These are phyloP conservation scores for Ciconia boyciana DNA, from an alignment of 2,113 vertebrate genomes.

Conservation along the genomic window DNA sequence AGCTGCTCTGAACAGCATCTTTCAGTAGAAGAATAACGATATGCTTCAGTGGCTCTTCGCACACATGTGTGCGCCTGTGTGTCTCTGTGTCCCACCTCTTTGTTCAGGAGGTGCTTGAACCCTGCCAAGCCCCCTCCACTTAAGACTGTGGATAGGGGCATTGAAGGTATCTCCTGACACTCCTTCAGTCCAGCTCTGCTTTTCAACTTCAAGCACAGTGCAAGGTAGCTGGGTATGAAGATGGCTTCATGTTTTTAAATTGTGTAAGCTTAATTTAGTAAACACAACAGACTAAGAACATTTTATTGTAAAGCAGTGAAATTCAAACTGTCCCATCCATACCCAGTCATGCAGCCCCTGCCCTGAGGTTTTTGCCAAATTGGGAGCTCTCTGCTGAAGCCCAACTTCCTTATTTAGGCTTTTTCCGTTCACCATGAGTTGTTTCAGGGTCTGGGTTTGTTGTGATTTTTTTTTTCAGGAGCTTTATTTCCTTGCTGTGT, in stretches of 20 bases:
- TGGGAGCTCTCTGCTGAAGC: neutral
- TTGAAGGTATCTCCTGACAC: neutral
- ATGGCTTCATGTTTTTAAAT: neutral
- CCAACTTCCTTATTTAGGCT: neutral
- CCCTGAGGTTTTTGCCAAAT: neutral
- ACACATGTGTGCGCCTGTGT: neutral
- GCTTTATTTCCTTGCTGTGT: conserved; percentile 23
- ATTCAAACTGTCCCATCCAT: neutral
- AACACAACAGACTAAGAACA: neutral
- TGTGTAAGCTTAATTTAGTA: neutral
- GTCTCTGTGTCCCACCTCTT: neutral
- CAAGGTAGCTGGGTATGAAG: neutral
- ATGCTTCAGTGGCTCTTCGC: neutral
- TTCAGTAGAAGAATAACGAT: neutral
- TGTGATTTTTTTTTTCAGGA: neutral
- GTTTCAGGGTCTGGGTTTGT: neutral
- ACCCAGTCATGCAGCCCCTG: neutral
- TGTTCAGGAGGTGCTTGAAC: neutral
- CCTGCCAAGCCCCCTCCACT: neutral
- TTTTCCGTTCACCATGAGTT: neutral
- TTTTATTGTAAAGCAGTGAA: neutral
- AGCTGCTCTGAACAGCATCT: neutral
- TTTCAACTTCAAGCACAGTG: neutral
- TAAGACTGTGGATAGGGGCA: neutral
- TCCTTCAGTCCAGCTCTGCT: neutral